Conservation (phyloP, 2,888 invertebrate species). For the Athalia circularis region DNA sequence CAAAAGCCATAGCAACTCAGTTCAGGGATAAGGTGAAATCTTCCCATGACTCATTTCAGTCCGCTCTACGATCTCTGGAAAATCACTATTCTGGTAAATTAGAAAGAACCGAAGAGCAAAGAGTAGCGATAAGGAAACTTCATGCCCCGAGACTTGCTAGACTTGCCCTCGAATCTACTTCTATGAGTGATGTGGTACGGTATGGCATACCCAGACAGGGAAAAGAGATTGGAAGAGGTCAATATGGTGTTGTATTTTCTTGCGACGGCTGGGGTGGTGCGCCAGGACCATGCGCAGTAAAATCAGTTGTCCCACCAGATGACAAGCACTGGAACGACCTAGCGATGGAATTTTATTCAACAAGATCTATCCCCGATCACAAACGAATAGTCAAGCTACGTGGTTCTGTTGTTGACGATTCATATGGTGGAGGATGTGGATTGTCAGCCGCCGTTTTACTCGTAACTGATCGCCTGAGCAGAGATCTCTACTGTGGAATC, state of each 20-base stretch:
- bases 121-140: conserved; percentile 84
- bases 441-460: conserved; percentile 84
- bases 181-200: conserved; percentile 85
- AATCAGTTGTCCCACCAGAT: conserved; percentile 92
- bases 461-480: conserved; percentile 84
- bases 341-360: conserved; percentile 94
- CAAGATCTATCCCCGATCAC: conserved; percentile 89
- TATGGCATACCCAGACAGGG: conserved; percentile 83
- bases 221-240: conserved; percentile 86
- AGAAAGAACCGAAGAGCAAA: conserved; percentile 87
- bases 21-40: conserved; percentile 85
- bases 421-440: conserved; percentile 79
- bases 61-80: conserved; percentile 83
- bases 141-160: conserved; percentile 89
- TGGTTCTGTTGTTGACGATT: conserved; percentile 89
- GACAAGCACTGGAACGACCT: conserved; percentile 93
- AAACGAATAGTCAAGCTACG: conserved; percentile 84
- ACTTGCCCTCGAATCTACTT: conserved; percentile 88
- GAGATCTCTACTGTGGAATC: conserved; percentile 87
- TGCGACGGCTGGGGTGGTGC: conserved; percentile 85
- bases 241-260: conserved; percentile 92
- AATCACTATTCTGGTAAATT: conserved; percentile 82
- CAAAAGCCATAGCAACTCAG: conserved; percentile 83
- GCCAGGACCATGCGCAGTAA: conserved; percentile 86
- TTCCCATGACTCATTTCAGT: conserved; percentile 87